Evolutionary conservation across 2,797 vertebrate genomes (phyloP), one percentile per base, ranked within the genome.

Genomic region (Taeniopygia guttata): DNA sequence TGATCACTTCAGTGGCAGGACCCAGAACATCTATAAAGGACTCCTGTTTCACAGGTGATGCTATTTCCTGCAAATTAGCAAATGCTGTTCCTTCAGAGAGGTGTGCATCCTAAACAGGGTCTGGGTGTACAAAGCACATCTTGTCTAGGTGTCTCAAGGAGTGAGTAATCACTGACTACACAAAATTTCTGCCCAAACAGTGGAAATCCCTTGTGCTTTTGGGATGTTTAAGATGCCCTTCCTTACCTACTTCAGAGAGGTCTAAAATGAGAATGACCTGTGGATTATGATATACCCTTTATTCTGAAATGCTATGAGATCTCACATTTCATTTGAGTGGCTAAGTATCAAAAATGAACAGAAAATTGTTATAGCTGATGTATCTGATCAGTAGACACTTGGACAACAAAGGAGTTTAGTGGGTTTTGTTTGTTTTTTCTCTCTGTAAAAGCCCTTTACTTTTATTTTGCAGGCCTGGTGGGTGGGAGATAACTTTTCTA

Each of bases 401-500:
- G 7, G 63, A 85, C 13, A 80, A 21, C 9, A 25, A n/a, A 73
- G 6, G 51, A 62, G 19, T 63, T 81, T 30, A 46, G 25, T 64
- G 34, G 3, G 2, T 15, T 75, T 89, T 10, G 22, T n/a, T 63
- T 77, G 19, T 7, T 12, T 13, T 32, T 45, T 55, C 48, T 56
- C 23, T 5, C 18, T 43, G 1, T 85, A 83, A 82, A 52, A 88
- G 42, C 32, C 30, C 23, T 49, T 16, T 52, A 40, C 29, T 80
- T 87, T 63, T 67, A 4, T 73, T 89, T 92, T 96, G 6, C 78
- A 99, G 99, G 98, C 98, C 23, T 99, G 99, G 99, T 99, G 99
- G 99, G 97, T 99, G 80, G 97, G 96, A 87, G 94, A 48, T 38
- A 89, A 74, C 15, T 97, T 98, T 94, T 98, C 95, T 94, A 95